Percentiles rank a stretch among this genome's conserved stretches.
Conservation (phyloP, 2,888 invertebrate genomes). For the Melanophora roralis region DNA sequence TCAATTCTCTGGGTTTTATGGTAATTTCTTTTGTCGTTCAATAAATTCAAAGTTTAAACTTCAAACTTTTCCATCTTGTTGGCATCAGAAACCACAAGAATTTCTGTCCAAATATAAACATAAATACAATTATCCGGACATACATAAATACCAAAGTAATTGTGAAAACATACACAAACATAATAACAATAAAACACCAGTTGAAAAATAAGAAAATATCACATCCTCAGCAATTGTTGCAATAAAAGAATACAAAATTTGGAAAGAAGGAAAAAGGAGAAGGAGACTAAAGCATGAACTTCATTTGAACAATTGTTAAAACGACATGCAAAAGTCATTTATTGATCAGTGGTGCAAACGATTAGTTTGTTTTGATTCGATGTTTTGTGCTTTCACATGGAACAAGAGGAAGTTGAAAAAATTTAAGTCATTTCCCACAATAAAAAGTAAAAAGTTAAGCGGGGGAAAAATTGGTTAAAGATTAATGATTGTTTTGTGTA, state of each 20-base stretch:
- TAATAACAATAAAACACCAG: not conserved
- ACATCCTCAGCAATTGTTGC: slow-evolving; percentile 36
- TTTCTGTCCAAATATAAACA: slow-evolving; percentile 17
- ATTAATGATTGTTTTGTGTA: slow-evolving; percentile 38
- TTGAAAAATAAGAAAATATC: not conserved
- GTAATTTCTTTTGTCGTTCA: not conserved
- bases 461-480: slow-evolving; percentile 15
- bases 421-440: not conserved
- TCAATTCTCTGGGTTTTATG: slow-evolving; percentile 10
- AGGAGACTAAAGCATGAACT: not conserved
- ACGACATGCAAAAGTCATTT: slow-evolving; percentile 31
- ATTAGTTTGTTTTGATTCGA: not conserved
- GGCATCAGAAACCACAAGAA: slow-evolving; percentile 40
- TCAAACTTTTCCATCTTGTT: slow-evolving; percentile 15
- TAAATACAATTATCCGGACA: not conserved
- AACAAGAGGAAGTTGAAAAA: not conserved
- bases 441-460: not conserved
- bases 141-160: not conserved
- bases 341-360: slow-evolving; percentile 30
- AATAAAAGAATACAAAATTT: not conserved
- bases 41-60: no score
- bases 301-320: slow-evolving; percentile 19
- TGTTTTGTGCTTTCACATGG: not conserved
- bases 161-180: not conserved
- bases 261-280: not conserved